These are phyloP conservation scores for Pachymerium ferrugineum DNA, from an alignment of 2,888 invertebrate species.

Conservation along the genomic window DNA sequence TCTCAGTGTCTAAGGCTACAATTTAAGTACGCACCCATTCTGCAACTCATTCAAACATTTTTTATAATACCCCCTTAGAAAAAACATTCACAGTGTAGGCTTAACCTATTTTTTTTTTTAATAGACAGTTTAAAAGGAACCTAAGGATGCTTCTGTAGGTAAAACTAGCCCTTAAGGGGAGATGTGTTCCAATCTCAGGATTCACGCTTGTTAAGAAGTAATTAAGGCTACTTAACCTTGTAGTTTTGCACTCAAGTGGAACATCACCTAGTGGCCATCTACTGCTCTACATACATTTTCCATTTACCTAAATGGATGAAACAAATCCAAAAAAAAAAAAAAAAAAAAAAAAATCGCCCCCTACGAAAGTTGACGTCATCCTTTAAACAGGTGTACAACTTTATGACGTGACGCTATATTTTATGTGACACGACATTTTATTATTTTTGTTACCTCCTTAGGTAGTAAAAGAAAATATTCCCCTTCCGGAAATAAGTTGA, in stretches of 20 bases:
- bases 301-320: no score
- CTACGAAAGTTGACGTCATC: no score
- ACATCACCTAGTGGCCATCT: not conserved
- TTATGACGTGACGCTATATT: no score
- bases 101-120: constrained; percentile 26
- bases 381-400: no score
- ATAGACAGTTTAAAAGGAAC: not conserved
- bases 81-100: not conserved
- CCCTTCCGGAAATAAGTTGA: constrained; percentile 13
- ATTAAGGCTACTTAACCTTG: constrained; percentile 16
- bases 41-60: not conserved
- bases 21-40: constrained; percentile 17
- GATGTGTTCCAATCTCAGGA: not conserved
- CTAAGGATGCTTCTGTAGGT: constrained; percentile 4
- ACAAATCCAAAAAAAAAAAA: no score
- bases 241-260: not conserved
- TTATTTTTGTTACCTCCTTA: not conserved
- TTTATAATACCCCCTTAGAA: no score
- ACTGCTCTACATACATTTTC: no score
- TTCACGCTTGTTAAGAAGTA: constrained; percentile 3
- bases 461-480: not conserved
- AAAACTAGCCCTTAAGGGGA: constrained; percentile 8
- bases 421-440: no score
- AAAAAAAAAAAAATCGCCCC: no score
- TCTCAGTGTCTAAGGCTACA: not conserved